Evolutionary conservation across 2,888 invertebrate genomes (phyloP).

Genomic region (Meiosimyza platycephala): DNA sequence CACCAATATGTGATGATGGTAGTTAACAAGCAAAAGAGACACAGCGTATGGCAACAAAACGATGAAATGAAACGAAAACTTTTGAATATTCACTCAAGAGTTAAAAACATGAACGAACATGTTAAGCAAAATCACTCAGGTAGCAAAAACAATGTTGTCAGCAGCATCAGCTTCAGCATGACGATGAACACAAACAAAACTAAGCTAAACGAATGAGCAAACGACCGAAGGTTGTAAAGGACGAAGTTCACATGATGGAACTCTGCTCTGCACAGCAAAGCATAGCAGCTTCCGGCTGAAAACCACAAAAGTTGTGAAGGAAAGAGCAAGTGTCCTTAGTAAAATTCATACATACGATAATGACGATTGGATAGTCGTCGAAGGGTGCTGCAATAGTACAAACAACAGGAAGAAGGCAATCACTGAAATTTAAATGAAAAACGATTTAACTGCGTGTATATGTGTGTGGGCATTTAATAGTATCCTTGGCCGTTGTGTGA

Average conservation of each 20-base stretch:
- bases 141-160: conserved; percentile 55
- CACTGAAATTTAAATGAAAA: conserved; percentile 13
- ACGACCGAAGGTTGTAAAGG: conserved; percentile 7
- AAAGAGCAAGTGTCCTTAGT: conserved; percentile 31
- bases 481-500: not conserved
- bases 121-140: conserved; percentile 61
- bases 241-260: not conserved
- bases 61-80: conserved; percentile 46
- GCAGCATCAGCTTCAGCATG: conserved; percentile 43
- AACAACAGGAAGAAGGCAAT: too few relatives aligned
- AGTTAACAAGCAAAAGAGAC: too few relatives aligned
- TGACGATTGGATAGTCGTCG: too few relatives aligned
- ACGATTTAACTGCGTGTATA: not conserved
- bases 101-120: conserved; percentile 53
- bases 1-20: too few relatives aligned
- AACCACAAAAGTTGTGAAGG: conserved; percentile 43
- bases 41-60: not conserved
- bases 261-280: not conserved
- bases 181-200: conserved; percentile 26
- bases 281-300: conserved; percentile 41
- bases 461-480: too few relatives aligned
- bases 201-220: not conserved
- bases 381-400: too few relatives aligned
- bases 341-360: not conserved
- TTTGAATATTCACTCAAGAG: conserved; percentile 59